A percentile compares a stretch with the other conserved stretches of the same genome.
Conservation (phyloP, 2,797 vertebrate species). For the Cirrhinus molitorella region DNA sequence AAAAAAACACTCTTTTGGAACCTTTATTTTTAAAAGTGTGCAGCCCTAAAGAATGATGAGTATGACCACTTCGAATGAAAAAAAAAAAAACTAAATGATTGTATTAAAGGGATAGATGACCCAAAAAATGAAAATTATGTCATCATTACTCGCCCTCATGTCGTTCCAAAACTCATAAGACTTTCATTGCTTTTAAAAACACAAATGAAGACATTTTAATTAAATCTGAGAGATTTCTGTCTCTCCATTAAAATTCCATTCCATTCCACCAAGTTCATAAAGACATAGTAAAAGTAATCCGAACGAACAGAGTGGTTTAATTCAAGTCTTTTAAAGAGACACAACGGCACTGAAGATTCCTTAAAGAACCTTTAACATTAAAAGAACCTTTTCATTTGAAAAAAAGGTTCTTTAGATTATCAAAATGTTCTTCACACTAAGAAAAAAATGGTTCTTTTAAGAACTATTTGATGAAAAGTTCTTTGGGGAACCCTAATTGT, state of each 20-base stretch:
- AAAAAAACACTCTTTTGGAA: no score
- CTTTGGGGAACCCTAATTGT: not conserved
- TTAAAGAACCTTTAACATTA: not conserved
- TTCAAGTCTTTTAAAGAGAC: not conserved
- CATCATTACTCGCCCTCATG: not conserved
- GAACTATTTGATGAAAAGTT: not conserved
- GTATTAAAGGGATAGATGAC: not conserved
- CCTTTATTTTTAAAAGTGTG: no score
- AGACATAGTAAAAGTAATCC: not conserved
- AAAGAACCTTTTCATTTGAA: not conserved
- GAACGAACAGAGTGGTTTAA: no score
- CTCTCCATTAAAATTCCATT: not conserved
- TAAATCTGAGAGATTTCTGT: not conserved
- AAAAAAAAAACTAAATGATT: not conserved
- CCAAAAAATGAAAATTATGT: not conserved
- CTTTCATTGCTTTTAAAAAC: not conserved
- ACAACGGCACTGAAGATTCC: not conserved
- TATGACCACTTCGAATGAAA: no score
- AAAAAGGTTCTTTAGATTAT: not conserved
- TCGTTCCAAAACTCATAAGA: not conserved
- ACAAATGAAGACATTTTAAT: not conserved
- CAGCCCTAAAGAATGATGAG: not conserved
- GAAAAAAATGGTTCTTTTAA: not conserved
- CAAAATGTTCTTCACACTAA: not conserved
- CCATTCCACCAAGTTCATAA: not conserved